Base-by-base conservation (phyloP, 2,888 invertebrate genomes). In the Orgyia antiqua region DNA sequence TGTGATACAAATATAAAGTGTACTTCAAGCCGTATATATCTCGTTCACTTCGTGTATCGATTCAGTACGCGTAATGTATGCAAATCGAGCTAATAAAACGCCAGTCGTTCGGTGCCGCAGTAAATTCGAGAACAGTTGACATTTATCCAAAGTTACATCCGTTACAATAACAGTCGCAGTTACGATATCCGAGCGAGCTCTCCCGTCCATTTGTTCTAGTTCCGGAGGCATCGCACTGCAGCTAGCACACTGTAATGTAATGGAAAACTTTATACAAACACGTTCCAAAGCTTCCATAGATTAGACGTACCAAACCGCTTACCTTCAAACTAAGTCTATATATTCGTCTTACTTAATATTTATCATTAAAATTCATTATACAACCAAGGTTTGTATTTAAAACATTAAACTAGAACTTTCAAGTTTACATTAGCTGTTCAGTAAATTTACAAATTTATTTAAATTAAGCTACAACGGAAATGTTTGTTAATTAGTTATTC, bases 121-220 rank as follows among this genome's bases (percentile, higher is more conserved):
- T 83, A 80, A 80, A 83, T 83, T 78, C 68, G 66, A 68, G 72
- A 68, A 69, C 72, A 73, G 76, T 78, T 75, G 83, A 84, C 83
- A 70, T 80, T 83, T 83, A 84, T 83, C 77, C 82, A 75, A 79
- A 83, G 78, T 79, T 75, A 79, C 82, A 80, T 83, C 74, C 78
- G 74, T 77, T 75, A 79, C 79, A 79, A 80, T 83, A 83, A 79
- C 77, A 74, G 72, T 71, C 62, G 71, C 73, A 68, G 75, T 71
- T 70, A 68, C 78, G 74, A 77, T 82, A 82, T 78, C 79, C 75
- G 65, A 67, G 72, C 69, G 66, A 63, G 52, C 59, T 49, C 47
- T 10, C 42, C 46, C 47, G 65, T 64, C 73, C 80, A 75, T 84
- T 82, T 71, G 79, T 83, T 83, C 77, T 72, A 69, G 73, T 79